Conservation (phyloP, 1,140 invertebrate species). For the Drosophila kurseongensis region DNA sequence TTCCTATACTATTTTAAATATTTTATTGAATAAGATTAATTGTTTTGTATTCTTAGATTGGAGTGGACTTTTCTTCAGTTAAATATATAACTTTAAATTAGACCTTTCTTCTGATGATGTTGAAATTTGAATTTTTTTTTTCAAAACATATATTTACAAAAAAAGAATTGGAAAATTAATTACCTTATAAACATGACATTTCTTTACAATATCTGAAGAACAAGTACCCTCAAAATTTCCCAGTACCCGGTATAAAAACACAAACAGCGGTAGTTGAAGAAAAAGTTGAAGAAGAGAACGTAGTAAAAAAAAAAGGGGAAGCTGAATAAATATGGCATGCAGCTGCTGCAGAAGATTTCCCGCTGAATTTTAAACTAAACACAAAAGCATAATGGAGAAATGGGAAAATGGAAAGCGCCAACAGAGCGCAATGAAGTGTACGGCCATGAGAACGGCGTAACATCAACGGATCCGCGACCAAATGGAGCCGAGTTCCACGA, state of each 20-base stretch:
- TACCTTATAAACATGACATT: too few relatives aligned
- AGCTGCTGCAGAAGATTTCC: slow-evolving; percentile 65
- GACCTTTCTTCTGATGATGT: too few relatives aligned
- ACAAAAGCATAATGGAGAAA: slow-evolving; percentile 73
- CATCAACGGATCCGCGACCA: slow-evolving; percentile 35
- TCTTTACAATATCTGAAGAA: neutral
- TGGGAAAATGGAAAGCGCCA: slow-evolving; percentile 73
- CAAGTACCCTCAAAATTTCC: neutral
- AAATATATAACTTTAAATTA: too few relatives aligned
- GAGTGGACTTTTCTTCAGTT: too few relatives aligned
- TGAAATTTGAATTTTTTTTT: neutral
- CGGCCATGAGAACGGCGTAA: slow-evolving; percentile 45
- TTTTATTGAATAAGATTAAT: too few relatives aligned
- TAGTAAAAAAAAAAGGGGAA: slow-evolving; percentile 21
- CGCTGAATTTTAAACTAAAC: slow-evolving; percentile 78
- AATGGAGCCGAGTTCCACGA: slow-evolving; percentile 59
- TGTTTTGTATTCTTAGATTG: too few relatives aligned
- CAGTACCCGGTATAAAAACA: slow-evolving; percentile 10
- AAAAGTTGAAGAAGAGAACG: slow-evolving; percentile 4
- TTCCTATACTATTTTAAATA: too few relatives aligned
- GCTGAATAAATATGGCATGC: slow-evolving; percentile 44
- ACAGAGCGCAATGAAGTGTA: slow-evolving; percentile 79
- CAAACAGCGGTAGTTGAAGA: slow-evolving; percentile 25
- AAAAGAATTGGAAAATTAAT: too few relatives aligned
- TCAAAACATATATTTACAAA: too few relatives aligned